These are phyloP conservation scores for Auanema freiburgensis DNA, from an alignment of 2,888 invertebrate genomes.

Conservation along the genomic window DNA sequence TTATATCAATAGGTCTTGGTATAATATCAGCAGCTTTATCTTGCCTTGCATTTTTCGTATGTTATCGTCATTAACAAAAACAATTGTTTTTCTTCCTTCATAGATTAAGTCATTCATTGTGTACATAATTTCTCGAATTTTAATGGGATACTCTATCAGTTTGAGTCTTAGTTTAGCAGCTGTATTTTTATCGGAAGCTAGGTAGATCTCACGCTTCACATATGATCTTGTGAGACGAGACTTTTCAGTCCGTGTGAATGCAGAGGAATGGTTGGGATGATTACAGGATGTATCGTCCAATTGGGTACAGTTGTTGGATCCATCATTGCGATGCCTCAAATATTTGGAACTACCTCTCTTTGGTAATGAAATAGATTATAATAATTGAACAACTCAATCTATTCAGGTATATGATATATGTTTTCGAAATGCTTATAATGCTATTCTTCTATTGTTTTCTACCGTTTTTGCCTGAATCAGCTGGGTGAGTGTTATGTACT, in stretches of 20 bases:
- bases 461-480: constrained; percentile 46
- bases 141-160: constrained; percentile 49
- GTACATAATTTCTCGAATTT: constrained; percentile 44
- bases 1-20: constrained; percentile 38
- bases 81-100: too few relatives aligned
- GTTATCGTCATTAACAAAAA: constrained; percentile 11
- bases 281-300: constrained; percentile 55
- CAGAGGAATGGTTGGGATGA: constrained; percentile 55
- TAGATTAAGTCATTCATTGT: constrained; percentile 53
- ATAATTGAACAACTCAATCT: constrained; percentile 2
- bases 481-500: constrained; percentile 26
- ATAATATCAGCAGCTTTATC: constrained; percentile 36
- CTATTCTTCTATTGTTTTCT: constrained; percentile 30
- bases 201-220: too few relatives aligned
- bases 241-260: constrained; percentile 50
- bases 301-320: constrained; percentile 50
- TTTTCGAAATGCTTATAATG: constrained; percentile 43
- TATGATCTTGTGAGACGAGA: too few relatives aligned
- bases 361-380: constrained; percentile 31
- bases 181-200: constrained; percentile 43
- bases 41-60: constrained; percentile 47
- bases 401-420: constrained; percentile 46
- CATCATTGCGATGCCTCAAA: constrained; percentile 52
- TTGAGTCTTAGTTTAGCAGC: constrained; percentile 45
- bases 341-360: constrained; percentile 42